A percentile compares a stretch with the other conserved stretches of the same genome.
These are phyloP conservation scores for Ceratosolen fusciceps DNA, from an alignment of 1,140 invertebrate genomes.

Conservation along the genomic window DNA sequence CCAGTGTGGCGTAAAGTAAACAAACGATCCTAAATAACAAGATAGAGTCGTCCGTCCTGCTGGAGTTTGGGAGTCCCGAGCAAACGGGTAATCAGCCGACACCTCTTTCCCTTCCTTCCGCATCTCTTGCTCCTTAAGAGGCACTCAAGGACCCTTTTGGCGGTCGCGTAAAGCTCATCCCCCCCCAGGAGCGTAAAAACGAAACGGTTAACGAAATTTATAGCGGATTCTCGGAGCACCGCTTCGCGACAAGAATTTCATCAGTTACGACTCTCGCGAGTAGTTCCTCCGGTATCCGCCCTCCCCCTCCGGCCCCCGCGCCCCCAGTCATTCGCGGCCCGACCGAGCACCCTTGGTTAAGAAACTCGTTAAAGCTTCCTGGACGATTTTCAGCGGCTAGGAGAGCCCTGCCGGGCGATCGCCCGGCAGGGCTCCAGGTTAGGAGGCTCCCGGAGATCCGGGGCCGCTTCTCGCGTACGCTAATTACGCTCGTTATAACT, in stretches of 20 bases:
- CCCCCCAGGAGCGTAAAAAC: neutral
- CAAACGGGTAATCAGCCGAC: constrained; percentile 3
- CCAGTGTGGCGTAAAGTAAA: no score
- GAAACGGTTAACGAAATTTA: constrained; percentile 19
- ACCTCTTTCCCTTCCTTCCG: neutral
- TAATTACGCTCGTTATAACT: constrained; percentile 53
- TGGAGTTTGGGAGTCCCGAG: neutral
- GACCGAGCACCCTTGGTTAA: no score
- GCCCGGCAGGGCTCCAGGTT: neutral
- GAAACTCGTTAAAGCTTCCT: constrained; percentile 52
- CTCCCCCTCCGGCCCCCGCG: neutral
- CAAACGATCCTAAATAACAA: no score
- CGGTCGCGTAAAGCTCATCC: neutral
- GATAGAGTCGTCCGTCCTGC: no score
- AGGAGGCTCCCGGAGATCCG: neutral
- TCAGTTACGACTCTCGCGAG: neutral
- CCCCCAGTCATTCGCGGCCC: neutral
- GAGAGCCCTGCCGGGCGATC: no score
- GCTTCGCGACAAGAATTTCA: constrained; percentile 24
- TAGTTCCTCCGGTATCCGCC: neutral
- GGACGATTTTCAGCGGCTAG: neutral
- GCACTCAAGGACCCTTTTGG: neutral
- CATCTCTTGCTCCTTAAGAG: neutral
- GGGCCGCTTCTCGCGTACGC: constrained; percentile 29
- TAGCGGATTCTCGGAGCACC: neutral